These are phyloP conservation scores for Chirona hameri DNA, from an alignment of 2,888 invertebrate species.

Conservation along the genomic window DNA sequence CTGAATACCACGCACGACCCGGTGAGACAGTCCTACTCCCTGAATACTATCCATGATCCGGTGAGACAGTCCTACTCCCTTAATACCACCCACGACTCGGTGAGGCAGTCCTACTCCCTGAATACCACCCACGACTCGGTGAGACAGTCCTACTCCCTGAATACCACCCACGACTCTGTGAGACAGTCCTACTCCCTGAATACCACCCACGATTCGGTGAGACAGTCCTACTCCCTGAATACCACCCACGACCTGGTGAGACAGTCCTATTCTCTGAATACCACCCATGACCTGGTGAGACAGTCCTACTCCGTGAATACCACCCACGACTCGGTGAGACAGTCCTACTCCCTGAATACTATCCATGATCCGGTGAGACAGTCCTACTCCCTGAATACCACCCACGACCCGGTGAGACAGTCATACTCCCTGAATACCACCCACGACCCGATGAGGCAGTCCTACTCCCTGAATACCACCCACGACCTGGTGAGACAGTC, in stretches of 20 bases:
- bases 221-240: constrained; percentile 50
- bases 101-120: constrained; percentile 49
- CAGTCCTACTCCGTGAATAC: constrained; percentile 52
- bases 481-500: constrained; percentile 59
- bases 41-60: constrained; percentile 62
- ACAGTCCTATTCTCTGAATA: constrained; percentile 53
- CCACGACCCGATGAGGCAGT: constrained; percentile 56
- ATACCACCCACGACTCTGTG: constrained; percentile 62
- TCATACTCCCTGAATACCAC: constrained; percentile 55
- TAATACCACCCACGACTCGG: constrained; percentile 61
- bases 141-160: constrained; percentile 51
- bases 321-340: constrained; percentile 59
- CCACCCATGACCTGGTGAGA: constrained; percentile 60
- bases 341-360: constrained; percentile 52
- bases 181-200: constrained; percentile 50
- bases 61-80: constrained; percentile 50
- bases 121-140: constrained; percentile 63
- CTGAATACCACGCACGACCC: constrained; percentile 62
- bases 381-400: constrained; percentile 56
- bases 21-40: constrained; percentile 51
- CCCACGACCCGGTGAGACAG: constrained; percentile 58
- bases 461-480: constrained; percentile 55
- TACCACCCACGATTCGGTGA: constrained; percentile 61
- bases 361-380: constrained; percentile 60
- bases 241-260: constrained; percentile 61